Base-by-base conservation (phyloP, 2,888 invertebrate genomes). In the Aleiodes testaceus region DNA sequence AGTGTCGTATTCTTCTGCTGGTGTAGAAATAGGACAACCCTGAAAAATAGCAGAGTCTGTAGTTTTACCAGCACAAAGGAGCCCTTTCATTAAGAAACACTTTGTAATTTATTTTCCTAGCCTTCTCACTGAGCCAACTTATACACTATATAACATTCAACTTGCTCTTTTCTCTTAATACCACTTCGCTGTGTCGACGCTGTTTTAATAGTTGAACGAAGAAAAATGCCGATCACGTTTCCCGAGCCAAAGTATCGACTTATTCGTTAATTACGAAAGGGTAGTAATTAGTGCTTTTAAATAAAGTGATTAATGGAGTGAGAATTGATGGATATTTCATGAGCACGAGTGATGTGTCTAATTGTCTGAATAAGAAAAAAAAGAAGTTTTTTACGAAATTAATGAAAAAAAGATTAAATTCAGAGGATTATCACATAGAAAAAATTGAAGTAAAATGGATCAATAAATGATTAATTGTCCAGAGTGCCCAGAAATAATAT, bases 71-170 rank as follows among this genome's bases (percentile, higher is more conserved):
- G 20, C 49, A 70, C 50, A 45, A 50, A 70, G 65, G 65, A 65
- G 67, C 74, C 75, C 76, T 83, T 83, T 83, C 82, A 83, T 83
- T 83, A 83, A 81, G 78, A 75, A 81, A 72, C 78, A 74, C 77
- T 79, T 79, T 59, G 79, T 81, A 81, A 83, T 83, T 83, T 83
- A 82, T 82, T 82, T 82, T 79, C 78, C 50, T 72, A 75, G 74
- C 75, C 73, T 68, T 67, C 68, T 66, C 70, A 67, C 66, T 63
- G 66, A 66, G 63, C 68, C 65, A 66, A 72, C 64, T 55, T 30
- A 14, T 66, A 44, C 61, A 47, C 59, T 67, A 59, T 70, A 20
- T 30, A 36, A 64, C 67, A 67, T 68, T 71, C 20, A 63, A 20
- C 72, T 71, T 71, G 70, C 36, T 70, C 55, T 69, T 18, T 70